These are phyloP conservation scores for Heterodera carotae DNA, from an alignment of 1,140 invertebrate species.

Conservation along the genomic window DNA sequence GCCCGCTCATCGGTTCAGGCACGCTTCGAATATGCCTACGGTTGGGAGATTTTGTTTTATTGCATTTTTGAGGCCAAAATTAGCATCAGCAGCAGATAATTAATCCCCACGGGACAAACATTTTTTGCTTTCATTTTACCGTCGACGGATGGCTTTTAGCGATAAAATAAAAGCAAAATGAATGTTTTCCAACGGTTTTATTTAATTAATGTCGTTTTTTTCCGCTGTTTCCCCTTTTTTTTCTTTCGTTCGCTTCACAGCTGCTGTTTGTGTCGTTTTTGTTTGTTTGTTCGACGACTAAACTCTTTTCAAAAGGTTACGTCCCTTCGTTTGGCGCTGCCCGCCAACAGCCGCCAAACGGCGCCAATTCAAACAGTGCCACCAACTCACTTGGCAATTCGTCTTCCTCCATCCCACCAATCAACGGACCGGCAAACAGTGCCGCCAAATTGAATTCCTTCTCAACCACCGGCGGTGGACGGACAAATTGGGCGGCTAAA, in stretches of 20 bases:
- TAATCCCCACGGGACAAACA: too few relatives aligned
- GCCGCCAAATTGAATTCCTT: neutral
- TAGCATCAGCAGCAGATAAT: too few relatives aligned
- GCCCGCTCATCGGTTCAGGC: slow-evolving; percentile 59
- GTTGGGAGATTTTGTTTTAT: slow-evolving; percentile 27
- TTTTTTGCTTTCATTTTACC: too few relatives aligned
- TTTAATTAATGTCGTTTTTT: too few relatives aligned
- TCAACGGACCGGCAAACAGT: neutral
- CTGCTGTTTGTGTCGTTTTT: too few relatives aligned
- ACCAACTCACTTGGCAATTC: neutral
- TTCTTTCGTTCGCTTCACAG: too few relatives aligned
- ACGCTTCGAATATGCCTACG: slow-evolving; percentile 65
- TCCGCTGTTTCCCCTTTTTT: too few relatives aligned
- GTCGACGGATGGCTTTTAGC: too few relatives aligned
- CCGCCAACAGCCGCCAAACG: slow-evolving; percentile 15
- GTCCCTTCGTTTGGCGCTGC: slow-evolving; percentile 22
- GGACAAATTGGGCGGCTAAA: slow-evolving; percentile 31
- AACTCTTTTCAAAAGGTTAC: slow-evolving; percentile 18
- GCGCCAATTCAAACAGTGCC: neutral
- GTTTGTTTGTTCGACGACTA: too few relatives aligned
- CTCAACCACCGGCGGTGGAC: slow-evolving; percentile 18
- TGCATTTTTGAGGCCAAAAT: too few relatives aligned
- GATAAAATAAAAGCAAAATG: too few relatives aligned
- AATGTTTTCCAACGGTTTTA: too few relatives aligned
- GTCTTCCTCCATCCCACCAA: neutral